phyloP scores from a whole-genome alignment of 1,140 invertebrate genomes.

The Neuroterus valhalla region DNA sequence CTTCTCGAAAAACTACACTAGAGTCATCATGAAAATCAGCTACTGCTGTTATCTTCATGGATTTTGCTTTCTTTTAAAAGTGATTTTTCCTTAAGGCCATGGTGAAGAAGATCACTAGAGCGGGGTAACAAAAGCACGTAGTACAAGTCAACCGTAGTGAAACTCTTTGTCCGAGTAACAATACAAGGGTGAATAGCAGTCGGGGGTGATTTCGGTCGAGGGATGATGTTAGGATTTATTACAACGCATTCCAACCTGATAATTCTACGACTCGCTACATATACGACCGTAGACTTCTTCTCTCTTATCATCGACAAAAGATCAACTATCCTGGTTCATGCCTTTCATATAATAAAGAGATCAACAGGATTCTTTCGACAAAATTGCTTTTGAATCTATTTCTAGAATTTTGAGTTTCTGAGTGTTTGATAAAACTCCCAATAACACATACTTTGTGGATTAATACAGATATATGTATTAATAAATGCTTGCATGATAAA shows the following conservation, averaged over 20 bases:
- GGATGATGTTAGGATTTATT: conserved; percentile 71
- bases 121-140: conserved; percentile 61
- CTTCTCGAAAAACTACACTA: not conserved
- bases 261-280: conserved; percentile 64
- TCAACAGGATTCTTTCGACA: not conserved
- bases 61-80: conserved; percentile 17
- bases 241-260: conserved; percentile 69
- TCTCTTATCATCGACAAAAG: conserved; percentile 50
- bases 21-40: not conserved
- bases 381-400: not conserved
- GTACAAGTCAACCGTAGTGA: conserved; percentile 64
- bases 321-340: conserved; percentile 25
- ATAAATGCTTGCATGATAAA: not conserved
- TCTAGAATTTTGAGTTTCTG: too few species aligned
- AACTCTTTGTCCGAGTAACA: conserved; percentile 71
- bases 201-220: conserved; percentile 56
- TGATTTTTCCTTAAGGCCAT: conserved; percentile 33
- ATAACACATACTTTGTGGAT: too few species aligned
- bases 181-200: conserved; percentile 70
- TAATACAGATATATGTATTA: not conserved
- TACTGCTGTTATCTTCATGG: not conserved
- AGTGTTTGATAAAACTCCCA: too few species aligned
- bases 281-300: conserved; percentile 49
- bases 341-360: not conserved
- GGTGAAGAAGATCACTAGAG: conserved; percentile 28